Conservation (phyloP, 1,140 invertebrate species). For the Eciton burchellii region DNA sequence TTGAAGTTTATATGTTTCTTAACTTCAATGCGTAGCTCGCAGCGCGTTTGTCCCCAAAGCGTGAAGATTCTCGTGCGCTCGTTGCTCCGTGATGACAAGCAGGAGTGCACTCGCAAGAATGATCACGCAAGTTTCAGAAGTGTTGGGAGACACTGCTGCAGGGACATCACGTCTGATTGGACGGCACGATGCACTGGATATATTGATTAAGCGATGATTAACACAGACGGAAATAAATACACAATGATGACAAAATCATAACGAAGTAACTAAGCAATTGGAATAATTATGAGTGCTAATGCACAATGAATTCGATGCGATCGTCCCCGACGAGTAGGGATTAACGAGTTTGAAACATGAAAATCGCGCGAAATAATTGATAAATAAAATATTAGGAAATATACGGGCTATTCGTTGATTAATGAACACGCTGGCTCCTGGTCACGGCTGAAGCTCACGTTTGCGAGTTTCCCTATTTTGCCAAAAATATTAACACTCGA, state of each 20-base stretch:
- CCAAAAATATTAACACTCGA: not conserved
- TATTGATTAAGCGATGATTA: constrained; percentile 38
- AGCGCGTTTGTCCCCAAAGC: not conserved
- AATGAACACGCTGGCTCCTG: not conserved
- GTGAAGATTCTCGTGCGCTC: not conserved
- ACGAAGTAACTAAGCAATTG: constrained; percentile 48
- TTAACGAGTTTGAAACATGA: constrained; percentile 41
- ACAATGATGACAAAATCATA: constrained; percentile 43
- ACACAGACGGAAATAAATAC: constrained; percentile 32
- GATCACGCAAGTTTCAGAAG: not conserved
- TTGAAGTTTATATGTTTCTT: not conserved
- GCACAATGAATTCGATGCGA: constrained; percentile 26
- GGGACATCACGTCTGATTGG: not conserved
- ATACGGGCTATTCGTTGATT: not conserved
- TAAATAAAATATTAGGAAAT: constrained; percentile 11
- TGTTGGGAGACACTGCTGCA: constrained; percentile 21
- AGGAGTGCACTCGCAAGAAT: not conserved
- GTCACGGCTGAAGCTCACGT: not conserved
- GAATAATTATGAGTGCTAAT: constrained; percentile 27
- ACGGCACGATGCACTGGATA: not conserved
- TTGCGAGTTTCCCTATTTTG: not conserved
- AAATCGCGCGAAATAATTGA: not conserved
- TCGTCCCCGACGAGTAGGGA: constrained; percentile 37
- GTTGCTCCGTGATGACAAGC: not conserved
- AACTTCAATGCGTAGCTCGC: not conserved